A percentile compares a stretch with the other conserved stretches of the same genome.
phyloP scores from a whole-genome alignment of 2,113 vertebrate genomes.

The Hystrix brachyura region DNA sequence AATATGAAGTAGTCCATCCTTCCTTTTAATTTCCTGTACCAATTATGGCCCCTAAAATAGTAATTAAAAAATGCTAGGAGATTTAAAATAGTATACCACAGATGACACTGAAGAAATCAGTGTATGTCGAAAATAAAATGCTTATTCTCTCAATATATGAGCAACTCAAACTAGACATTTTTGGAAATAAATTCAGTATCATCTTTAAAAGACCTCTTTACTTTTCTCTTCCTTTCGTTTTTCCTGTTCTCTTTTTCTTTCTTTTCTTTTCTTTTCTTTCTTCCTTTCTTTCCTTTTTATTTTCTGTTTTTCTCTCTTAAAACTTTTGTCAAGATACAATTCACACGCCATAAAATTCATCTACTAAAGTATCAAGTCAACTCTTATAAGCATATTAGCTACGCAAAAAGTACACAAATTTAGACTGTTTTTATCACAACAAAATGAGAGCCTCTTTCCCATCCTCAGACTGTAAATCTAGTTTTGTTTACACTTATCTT shows the following conservation, averaged over 20 bases:
- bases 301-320: background rate
- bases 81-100: background rate
- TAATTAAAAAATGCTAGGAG: background rate
- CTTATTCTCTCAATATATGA: background rate
- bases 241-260: background rate
- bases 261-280: fast-evolving
- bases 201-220: background rate
- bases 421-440: background rate
- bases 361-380: background rate
- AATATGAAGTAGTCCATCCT: background rate
- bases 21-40: background rate
- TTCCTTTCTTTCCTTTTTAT: background rate
- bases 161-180: background rate
- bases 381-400: background rate
- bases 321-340: background rate
- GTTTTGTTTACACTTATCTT: background rate
- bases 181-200: background rate
- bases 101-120: background rate
- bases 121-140: constrained; percentile 3
- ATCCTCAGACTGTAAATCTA: background rate
- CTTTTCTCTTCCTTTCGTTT: no score
- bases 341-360: background rate
- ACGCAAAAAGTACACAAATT: background rate
- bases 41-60: background rate
- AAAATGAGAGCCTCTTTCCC: background rate